A percentile compares a stretch with the other conserved stretches of the same genome.
phyloP scores from a whole-genome alignment of 2,797 vertebrate species.

The Epinephelus awoara region DNA sequence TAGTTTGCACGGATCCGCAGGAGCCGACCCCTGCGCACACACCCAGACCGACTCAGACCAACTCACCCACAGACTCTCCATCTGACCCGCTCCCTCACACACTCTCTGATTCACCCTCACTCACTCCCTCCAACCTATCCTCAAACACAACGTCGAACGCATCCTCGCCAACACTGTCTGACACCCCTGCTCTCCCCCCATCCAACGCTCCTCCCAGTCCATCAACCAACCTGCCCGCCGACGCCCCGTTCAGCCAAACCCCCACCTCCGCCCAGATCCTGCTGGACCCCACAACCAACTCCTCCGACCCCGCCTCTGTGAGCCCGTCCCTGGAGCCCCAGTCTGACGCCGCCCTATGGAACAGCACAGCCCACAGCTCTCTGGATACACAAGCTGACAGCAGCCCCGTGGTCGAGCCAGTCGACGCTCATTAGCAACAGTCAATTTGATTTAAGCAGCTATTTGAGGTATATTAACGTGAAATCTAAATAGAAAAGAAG shows the following conservation, averaged over 20 bases:
- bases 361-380: constrained; percentile 57
- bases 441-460: constrained; percentile 15
- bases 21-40: constrained; percentile 75
- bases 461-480: constrained; percentile 22
- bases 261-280: constrained; percentile 39
- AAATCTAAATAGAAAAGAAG: constrained; percentile 25
- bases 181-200: background rate
- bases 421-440: constrained; percentile 50
- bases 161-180: constrained; percentile 27
- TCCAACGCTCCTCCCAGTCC: constrained; percentile 37
- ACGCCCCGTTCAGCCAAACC: constrained; percentile 17
- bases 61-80: constrained; percentile 19
- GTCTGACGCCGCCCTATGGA: constrained; percentile 41
- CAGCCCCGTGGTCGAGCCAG: constrained; percentile 19
- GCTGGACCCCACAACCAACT: constrained; percentile 41
- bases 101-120: constrained; percentile 46
- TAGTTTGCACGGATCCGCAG: constrained; percentile 75
- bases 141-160: constrained; percentile 33
- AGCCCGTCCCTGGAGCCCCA: constrained; percentile 54
- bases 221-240: constrained; percentile 19
- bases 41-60: constrained; percentile 16
- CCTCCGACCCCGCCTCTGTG: constrained; percentile 12
- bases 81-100: constrained; percentile 40
- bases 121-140: constrained; percentile 42
- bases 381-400: constrained; percentile 48